These are phyloP conservation scores for Stomatorhinus walkeri DNA, from an alignment of 2,797 vertebrate species.

Conservation along the genomic window DNA sequence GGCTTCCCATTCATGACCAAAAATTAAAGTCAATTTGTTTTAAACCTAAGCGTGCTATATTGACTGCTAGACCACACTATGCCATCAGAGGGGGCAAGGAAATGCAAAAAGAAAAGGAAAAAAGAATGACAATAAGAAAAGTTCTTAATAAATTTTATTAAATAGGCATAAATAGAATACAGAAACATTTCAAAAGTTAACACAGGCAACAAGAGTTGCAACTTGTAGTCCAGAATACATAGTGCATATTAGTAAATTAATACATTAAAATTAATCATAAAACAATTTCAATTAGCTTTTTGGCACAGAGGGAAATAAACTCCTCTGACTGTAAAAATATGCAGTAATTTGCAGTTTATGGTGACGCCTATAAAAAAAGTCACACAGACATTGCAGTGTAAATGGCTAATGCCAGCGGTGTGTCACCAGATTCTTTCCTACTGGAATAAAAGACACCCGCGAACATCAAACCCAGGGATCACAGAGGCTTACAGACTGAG, in stretches of 20 bases:
- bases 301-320: not conserved
- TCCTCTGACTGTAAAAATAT: not conserved
- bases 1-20: not conserved
- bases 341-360: not conserved
- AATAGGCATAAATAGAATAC: constrained; percentile 6
- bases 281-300: not conserved
- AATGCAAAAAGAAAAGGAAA: not conserved
- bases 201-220: not conserved
- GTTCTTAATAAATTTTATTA: constrained; percentile 5
- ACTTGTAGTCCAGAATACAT: not conserved
- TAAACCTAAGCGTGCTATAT: not conserved
- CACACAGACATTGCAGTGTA: not conserved
- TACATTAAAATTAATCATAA: not conserved
- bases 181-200: not conserved
- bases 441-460: not conserved
- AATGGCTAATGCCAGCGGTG: not conserved
- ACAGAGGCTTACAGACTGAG: not conserved
- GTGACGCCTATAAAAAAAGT: not conserved
- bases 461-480: not conserved
- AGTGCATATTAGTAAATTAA: constrained; percentile 11
- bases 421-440: not conserved
- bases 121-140: not conserved
- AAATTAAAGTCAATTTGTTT: not conserved
- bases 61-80: not conserved
- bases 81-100: not conserved